Evolutionary conservation across 2,113 vertebrate genomes (phyloP), one percentile per base, ranked within the genome.

Genomic region (Balaenoptera acutorostrata): DNA sequence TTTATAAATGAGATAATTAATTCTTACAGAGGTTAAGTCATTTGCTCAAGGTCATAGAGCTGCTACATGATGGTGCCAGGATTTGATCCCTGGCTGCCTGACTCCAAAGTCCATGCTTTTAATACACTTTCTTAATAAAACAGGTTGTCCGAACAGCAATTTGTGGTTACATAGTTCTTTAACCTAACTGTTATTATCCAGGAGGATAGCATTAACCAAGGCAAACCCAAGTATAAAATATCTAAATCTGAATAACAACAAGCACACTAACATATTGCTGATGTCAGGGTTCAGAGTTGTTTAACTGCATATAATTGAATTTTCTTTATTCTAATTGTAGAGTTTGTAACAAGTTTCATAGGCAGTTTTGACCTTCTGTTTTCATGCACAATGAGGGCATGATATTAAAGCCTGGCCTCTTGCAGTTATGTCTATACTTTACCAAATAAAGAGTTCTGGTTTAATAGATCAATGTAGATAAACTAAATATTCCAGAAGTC

Each of bases 241-340:
- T 27, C 29, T 64, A 88, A 39, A 52, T 75, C 52, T 33, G 59
- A 80, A 69, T 11, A 80, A 46, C 61, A 86, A 23, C 11, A 92
- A 90, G 59, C 25, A 89, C 20, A n/a, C 41, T 77, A 75, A 72
- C 61, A 46, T 72, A 59, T 88, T 93, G 91, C 88, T 78, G 15
- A 92, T 59, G 25, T 64, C 49, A 93, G 52, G 27, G 27, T 88
- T 93, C 36, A 86, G n/a, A 95, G n/a, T 20, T 66, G 15, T 85
- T 78, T 59, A 57, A 41, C 66, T 95, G 75, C 44, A 44, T 59
- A 59, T 66, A 63, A 81, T 75, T 90, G 44, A 44, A 71, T 85
- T 87, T 52, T 82, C 87, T 85, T 83, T 68, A 20, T 93, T 94
- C 21, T 87, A 66, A 55, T 75, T 31, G 15, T 77, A 90, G 44